phyloP scores from a whole-genome alignment of 1,140 invertebrate genomes.

The Solenopsis fugax region DNA sequence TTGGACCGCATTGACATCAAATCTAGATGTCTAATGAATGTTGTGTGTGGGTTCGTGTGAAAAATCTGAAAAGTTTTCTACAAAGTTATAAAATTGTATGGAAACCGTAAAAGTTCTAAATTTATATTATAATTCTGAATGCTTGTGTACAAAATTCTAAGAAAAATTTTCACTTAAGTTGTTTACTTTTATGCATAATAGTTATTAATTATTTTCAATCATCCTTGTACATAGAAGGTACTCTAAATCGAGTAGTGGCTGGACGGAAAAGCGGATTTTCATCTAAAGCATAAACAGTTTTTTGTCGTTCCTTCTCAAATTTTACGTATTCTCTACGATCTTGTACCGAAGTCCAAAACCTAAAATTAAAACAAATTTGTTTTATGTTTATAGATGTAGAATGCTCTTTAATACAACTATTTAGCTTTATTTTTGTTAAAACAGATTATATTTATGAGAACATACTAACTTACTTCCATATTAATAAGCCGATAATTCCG shows the following conservation, averaged over 20 bases:
- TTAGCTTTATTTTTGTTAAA: background rate
- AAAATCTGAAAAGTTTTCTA: too few relatives aligned
- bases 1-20: too few relatives aligned
- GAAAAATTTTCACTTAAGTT: too few relatives aligned
- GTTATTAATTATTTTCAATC: slow-evolving; percentile 48
- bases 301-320: slow-evolving; percentile 72
- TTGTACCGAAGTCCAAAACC: slow-evolving; percentile 52
- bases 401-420: background rate
- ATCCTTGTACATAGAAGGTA: slow-evolving; percentile 74
- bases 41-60: too few relatives aligned
- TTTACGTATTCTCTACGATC: slow-evolving; percentile 75
- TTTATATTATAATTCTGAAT: too few relatives aligned
- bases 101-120: too few relatives aligned
- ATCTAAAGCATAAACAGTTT: slow-evolving; percentile 71
- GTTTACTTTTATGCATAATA: background rate
- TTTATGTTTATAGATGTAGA: background rate
- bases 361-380: background rate
- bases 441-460: background rate
- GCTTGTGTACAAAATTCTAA: too few relatives aligned
- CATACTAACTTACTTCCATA: slow-evolving; percentile 66
- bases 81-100: too few relatives aligned
- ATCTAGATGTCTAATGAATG: too few relatives aligned
- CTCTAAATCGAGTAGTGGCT: slow-evolving; percentile 66
- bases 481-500: slow-evolving; percentile 35
- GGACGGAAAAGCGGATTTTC: slow-evolving; percentile 78